Evolutionary conservation across 2,113 vertebrate species (phyloP), one percentile per base, ranked within the genome.

Genomic region (Nipponia nippon): DNA sequence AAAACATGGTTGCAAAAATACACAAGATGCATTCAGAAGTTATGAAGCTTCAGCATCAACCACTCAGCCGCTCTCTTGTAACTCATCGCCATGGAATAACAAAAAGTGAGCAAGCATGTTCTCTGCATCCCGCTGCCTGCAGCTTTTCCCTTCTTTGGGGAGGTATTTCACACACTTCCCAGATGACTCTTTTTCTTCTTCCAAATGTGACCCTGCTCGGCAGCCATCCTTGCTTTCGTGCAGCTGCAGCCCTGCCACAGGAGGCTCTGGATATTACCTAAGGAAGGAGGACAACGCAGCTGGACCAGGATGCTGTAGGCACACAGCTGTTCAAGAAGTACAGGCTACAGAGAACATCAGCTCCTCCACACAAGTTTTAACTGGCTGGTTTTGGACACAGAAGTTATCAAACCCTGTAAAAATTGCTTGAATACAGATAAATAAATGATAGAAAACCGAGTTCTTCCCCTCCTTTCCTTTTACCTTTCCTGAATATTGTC

Each of bases 161-260:
- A 67, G 34, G 22, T 22, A 78, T 79, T 83, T 80, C 56, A 36
- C 29, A n/a, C 3, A 1, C 26, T 63, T 80, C 55, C 26, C 36
- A 71, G 34, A 53, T 27, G 23, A 21, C 16, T 14, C 23, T 61
- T 16, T 76, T 70, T 65, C 40, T 49, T 84, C 36, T 65, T 77
- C 34, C 22, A 76, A n/a, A 66, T 9, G 16, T 46, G 40, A 36
- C 29, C 50, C 36, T n/a, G 36, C 27, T 47, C 11, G 1, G 17
- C 25, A 73, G 53, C 10, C 55, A 63, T 19, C 23, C 17, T 1
- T 0, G 2, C 22, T 56, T 83, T 36, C 3, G 0, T 13, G 52
- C 20, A 27, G 38, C 38, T 65, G 50, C 56, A 72, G 40, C n/a
- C 36, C 23, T 34, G 16, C 40, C 22, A 9, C 1, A 1, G 26